A percentile compares a stretch with the other conserved stretches of the same genome.
Evolutionary conservation across 2,888 invertebrate species (phyloP).

Genomic region (Aethes cnicana): DNA sequence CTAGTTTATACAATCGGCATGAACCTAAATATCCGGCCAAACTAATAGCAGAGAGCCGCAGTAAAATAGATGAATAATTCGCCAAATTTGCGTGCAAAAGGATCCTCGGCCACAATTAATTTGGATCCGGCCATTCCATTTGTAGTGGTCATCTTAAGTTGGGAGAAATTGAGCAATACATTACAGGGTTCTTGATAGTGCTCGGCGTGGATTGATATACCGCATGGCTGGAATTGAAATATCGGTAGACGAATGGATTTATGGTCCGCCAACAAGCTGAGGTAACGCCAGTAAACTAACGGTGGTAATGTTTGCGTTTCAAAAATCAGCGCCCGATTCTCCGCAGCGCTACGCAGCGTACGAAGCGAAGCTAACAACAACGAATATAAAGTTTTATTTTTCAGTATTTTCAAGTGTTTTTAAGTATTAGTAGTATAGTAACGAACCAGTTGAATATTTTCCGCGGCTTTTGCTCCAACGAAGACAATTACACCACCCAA

Average conservation of each 20-base stretch:
- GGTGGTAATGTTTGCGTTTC: too few species aligned
- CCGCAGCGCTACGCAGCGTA: too few species aligned
- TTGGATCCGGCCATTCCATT: conserved; percentile 28
- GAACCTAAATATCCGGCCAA: too few species aligned
- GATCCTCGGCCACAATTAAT: conserved; percentile 31
- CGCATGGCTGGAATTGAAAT: conserved; percentile 56
- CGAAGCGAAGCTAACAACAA: too few species aligned
- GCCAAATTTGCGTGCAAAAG: conserved; percentile 31
- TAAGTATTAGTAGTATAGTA: too few species aligned
- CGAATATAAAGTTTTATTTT: too few species aligned
- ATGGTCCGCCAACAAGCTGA: conserved; percentile 48
- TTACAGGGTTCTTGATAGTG: conserved; percentile 55
- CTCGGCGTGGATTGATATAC: conserved; percentile 69
- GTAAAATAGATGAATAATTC: conserved; percentile 31
- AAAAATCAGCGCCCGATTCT: too few species aligned
- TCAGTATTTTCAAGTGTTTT: too few species aligned
- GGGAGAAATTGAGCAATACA: conserved; percentile 34
- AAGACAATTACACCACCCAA: background rate
- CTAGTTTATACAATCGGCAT: too few species aligned
- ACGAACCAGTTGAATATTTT: too few species aligned
- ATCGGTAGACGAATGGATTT: conserved; percentile 58
- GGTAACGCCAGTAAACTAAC: too few species aligned
- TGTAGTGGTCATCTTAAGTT: conserved; percentile 40
- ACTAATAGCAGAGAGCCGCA: conserved; percentile 7
- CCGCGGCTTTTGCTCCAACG: background rate